Conservation (phyloP, 2,797 vertebrate species). For the Holocentrus rufus region DNA sequence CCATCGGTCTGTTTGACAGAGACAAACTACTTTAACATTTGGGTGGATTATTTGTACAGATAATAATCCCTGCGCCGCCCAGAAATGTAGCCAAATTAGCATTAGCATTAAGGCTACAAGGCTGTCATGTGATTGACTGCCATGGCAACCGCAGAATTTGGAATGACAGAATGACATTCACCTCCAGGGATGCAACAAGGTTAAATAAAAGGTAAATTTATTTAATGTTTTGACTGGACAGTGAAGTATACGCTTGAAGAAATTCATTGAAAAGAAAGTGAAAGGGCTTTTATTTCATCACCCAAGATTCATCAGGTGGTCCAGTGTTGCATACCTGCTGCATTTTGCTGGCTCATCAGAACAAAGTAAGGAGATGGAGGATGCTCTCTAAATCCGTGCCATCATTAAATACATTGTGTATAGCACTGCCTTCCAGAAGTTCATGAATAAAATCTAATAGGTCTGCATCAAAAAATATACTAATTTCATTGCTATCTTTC, state of each 20-base stretch:
- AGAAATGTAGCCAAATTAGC: not conserved
- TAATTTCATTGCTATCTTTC: not conserved
- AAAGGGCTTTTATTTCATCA: too few relatives aligned
- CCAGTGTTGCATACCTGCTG: not conserved
- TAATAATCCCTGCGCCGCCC: not conserved
- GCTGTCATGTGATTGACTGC: not conserved
- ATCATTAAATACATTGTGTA: too few relatives aligned
- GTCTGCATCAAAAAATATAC: not conserved
- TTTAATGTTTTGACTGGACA: not conserved
- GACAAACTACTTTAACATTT: conserved; percentile 12
- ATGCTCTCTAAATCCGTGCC: too few relatives aligned
- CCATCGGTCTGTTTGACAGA: not conserved
- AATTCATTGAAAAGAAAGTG: too few relatives aligned
- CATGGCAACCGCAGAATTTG: not conserved
- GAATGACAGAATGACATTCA: not conserved
- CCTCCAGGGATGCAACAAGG: conserved; percentile 3
- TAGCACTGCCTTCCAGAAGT: too few relatives aligned
- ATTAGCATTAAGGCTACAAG: not conserved
- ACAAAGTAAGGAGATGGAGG: too few relatives aligned
- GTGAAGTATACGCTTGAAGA: too few relatives aligned
- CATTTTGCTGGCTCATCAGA: too few relatives aligned
- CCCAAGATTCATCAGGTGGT: too few relatives aligned
- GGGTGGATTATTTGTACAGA: conserved; percentile 1
- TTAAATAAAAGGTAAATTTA: not conserved
- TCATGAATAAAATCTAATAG: not conserved